Conservation (phyloP, 2,113 vertebrate genomes). For the Marmota flaviventris region DNA sequence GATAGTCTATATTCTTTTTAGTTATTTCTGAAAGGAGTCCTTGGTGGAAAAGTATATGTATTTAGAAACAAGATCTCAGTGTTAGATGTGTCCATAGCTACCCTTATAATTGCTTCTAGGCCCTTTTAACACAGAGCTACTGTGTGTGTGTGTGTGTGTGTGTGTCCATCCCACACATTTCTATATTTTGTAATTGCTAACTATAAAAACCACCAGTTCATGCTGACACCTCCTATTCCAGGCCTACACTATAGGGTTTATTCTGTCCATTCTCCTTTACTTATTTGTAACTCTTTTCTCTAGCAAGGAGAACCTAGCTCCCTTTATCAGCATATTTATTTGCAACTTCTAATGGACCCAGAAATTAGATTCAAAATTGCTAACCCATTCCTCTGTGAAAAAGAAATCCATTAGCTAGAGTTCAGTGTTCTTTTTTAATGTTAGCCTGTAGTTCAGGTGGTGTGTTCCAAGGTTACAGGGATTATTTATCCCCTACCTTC, state of each 20-base stretch:
- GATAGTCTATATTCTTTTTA: not conserved
- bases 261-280: not conserved
- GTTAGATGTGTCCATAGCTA: not conserved
- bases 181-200: not conserved
- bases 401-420: slow-evolving; percentile 29
- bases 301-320: not conserved
- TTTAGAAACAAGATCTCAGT: not conserved
- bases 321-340: not conserved
- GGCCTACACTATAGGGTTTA: not conserved
- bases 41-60: not conserved
- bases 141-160: not conserved
- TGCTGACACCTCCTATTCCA: not conserved
- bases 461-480: not conserved
- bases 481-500: not conserved
- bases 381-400: not conserved
- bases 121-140: not conserved
- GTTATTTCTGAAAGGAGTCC: not conserved
- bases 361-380: slow-evolving; percentile 8
- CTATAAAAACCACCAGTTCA: not conserved
- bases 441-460: not conserved
- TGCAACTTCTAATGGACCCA: not conserved
- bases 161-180: not conserved
- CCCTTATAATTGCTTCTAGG: not conserved
- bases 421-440: not conserved
- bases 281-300: not conserved